Percentiles rank a stretch among this genome's conserved stretches.
Evolutionary conservation across 2,113 vertebrate species (phyloP).

Genomic region (Sinocyclocheilus rhinocerous): DNA sequence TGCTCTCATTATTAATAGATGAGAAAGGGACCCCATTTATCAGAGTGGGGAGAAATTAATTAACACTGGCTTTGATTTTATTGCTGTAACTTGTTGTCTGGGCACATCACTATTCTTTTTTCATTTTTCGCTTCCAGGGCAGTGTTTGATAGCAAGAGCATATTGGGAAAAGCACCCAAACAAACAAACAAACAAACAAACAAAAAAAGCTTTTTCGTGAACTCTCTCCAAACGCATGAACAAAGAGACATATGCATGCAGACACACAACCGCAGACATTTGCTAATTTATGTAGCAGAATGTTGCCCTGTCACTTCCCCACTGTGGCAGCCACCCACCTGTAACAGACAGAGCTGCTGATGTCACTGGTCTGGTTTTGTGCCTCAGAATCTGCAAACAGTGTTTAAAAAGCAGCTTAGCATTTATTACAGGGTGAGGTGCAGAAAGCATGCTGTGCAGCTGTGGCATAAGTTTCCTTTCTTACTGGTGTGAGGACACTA

Average conservation of each 20-base stretch:
- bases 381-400: constrained; percentile 16
- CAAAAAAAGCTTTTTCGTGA: neutral
- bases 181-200: neutral
- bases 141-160: constrained; percentile 76
- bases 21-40: constrained; percentile 80
- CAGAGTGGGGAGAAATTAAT: constrained; percentile 83
- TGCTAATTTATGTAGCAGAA: neutral
- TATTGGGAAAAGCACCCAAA: neutral
- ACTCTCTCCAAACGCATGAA: neutral
- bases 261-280: neutral
- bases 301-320: constrained; percentile 17
- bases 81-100: constrained; percentile 81
- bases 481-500: neutral
- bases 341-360: constrained; percentile 1
- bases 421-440: constrained; percentile 12
- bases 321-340: neutral
- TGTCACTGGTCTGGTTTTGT: constrained; percentile 65
- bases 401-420: constrained; percentile 26
- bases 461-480: neutral
- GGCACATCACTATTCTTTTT: constrained; percentile 75
- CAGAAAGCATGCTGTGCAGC: neutral
- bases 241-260: neutral
- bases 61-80: constrained; percentile 82
- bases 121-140: constrained; percentile 57
- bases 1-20: constrained; percentile 81